phyloP scores from a whole-genome alignment of 2,113 vertebrate species.

The Rissa tridactyla region DNA sequence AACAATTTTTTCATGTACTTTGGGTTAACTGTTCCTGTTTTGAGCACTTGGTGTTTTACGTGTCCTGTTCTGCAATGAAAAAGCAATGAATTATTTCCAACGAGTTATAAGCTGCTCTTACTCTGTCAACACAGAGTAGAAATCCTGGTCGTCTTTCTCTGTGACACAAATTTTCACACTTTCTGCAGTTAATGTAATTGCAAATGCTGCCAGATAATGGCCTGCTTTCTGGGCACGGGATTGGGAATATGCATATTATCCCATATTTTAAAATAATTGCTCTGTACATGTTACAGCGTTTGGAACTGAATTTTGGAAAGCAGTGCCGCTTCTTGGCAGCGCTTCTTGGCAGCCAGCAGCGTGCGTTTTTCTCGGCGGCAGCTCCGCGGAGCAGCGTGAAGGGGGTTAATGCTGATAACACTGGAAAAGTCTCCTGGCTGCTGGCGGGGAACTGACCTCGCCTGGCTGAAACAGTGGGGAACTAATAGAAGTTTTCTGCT shows the following conservation, averaged over 20 bases:
- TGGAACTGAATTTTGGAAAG: not conserved
- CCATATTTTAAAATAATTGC: not conserved
- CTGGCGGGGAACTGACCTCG: conserved; percentile 35
- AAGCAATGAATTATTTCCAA: not conserved
- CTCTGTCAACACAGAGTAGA: not conserved
- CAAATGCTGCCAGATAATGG: not conserved
- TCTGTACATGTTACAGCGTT: not conserved
- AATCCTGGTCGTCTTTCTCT: not conserved
- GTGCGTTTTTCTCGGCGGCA: rapidly evolving
- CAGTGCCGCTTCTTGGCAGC: not conserved
- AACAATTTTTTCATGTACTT: not conserved
- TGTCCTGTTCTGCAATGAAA: not conserved
- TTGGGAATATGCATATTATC: not conserved
- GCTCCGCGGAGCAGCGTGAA: not conserved
- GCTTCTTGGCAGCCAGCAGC: not conserved
- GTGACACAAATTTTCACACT: not conserved
- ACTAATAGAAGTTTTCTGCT: conserved; percentile 65
- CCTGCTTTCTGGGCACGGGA: not conserved
- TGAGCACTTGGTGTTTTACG: not conserved
- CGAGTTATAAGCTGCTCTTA: not conserved
- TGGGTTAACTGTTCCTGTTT: not conserved
- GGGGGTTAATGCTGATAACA: conserved; percentile 45
- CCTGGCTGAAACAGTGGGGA: conserved; percentile 57
- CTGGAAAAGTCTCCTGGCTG: conserved; percentile 34
- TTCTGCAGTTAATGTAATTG: not conserved